Base-by-base conservation (phyloP, 1,140 invertebrate species). In the Drosophila burlai region DNA sequence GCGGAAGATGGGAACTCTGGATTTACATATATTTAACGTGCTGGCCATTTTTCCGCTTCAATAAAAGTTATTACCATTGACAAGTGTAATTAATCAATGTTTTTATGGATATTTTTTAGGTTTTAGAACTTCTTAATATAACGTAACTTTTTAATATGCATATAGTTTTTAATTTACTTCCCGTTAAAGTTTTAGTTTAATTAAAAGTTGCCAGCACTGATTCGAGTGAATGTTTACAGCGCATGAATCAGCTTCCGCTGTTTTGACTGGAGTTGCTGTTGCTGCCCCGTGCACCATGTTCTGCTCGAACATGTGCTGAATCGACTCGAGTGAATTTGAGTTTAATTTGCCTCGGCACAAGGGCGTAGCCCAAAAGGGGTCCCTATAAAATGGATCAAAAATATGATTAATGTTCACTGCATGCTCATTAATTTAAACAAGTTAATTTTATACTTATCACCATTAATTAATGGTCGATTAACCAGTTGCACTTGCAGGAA, bases 171-270 rank as follows among this genome's bases (percentile, higher is more conserved):
- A 10, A 5, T 36, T 16, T 21, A 31, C 4, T 13, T 13, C 26
- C 16, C 9, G 6, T 24, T 21, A 55, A 18, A 31, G 6, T 18
- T 21, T 16, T 55, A 1, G 16, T 16, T 55, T 54, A 9, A 38
- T 24, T 16, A 38, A 40, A 55, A 11, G 21, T 11, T 40, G 21
- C 16, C 54, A 40, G 11, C 54, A 26, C 54, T 57, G 36, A 42
- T 57, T 64, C 52, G 64, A 64, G 57, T 67, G 46, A 72, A 36
- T 71, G 75, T 52, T 36, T 43, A 78, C 63, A 75, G 76, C 81
- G 81, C 81, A 83, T 83, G 81, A 83, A 83, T 83, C 81, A 83
- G 81, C 76, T 83, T 83, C 76, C 76, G 81, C 81, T 83, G 76
- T 83, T 83, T 65, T 65, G 52, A 64, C 46, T 81, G 50, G 40